Base-by-base conservation (phyloP, 2,888 invertebrate genomes). In the Eupithecia centaureata region DNA sequence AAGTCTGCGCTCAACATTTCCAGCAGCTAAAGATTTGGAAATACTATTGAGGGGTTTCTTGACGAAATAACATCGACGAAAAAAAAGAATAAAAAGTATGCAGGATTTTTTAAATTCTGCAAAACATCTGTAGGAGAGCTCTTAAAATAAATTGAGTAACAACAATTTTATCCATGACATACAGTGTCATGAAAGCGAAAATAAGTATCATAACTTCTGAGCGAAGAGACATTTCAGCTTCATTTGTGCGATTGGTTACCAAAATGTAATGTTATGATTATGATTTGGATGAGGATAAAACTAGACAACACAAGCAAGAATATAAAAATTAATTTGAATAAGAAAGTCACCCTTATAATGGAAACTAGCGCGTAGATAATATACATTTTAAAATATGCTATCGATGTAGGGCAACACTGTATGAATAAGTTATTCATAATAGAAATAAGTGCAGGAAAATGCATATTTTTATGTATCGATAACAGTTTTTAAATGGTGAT, bases 371-470 rank as follows among this genome's bases (percentile, higher is more conserved):
- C 51, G 71, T 66, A 73, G 65, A 73, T 71, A 71, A 67, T 61
- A 68, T 76, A 71, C 64, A 78, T 80, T 81, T 80, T 79, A 81
- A 82, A 80, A 42, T 59, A 59, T 79, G 82, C 84, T 78, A 77
- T 78, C 76, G 74, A 84, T 84, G 77, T 83, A 74, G 85, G 79
- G 75, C 86, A 83, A 70, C 76, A 75, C 80, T 82, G 86, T 72
- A 86, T 86, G 87, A 83, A 87, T 87, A 86, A 86, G 79, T 80
- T 69, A 70, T 72, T 67, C 58, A n/a, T 74, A 62, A 62, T 68
- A 68, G 66, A 72, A 70, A 65, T 70, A 65, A 62, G 38, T 64
- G 66, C 61, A 70, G 63, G 51, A 64, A 70, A 68, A 56, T 68
- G 68, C 65, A 67, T 61, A 63, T 61, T 67, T 64, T 65, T 51